Base-by-base conservation (phyloP, 1,140 invertebrate species). In the Zaprionus camerounensis region DNA sequence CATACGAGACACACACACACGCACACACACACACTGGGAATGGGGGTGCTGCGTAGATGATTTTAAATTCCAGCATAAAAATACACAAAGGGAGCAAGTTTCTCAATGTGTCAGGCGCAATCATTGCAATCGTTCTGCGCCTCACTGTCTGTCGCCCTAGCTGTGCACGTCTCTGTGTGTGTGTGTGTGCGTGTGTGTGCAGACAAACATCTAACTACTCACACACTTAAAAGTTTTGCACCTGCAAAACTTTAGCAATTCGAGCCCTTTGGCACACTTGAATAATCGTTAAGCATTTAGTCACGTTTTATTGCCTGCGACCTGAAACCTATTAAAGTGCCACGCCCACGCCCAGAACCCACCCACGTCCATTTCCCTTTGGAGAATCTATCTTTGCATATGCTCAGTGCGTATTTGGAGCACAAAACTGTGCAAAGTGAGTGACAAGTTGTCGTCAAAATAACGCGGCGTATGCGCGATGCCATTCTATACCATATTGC, bases 281-380 rank as follows among this genome's bases (percentile, higher is more conserved):
- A 80, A 80, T 80, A 80, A 80, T 80, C 78, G 78, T 80, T 80
- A 80, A 80, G 67, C 78, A 80, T 80, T 80, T 80, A 80, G 78
- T 80, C 78, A 80, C 78, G 78, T 80, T 80, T 80, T 80, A 78
- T 78, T 78, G 64, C 71, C 71, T 70, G 53, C 59, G 59, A 65
- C 61, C 71, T 31, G 36, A 74, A 69, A 62, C 71, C 51, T 57
- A 69, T 69, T 74, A 69, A 61, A 34, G 22, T 31, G 31, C 49
- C 61, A 53, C 20, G 46, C 68, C 34, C 36, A 6, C 31, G 9
- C 26, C 17, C 3, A 20, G 1, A 17, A 13, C 44, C 15, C n/a
- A 51, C 38, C n/a, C 20, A 46, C 28, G 7, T 6, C 15, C 15
- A 0, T 7, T 7, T 31, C 5, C 20, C 20, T 15, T 15, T 41